These are phyloP conservation scores for Istiophorus platypterus DNA, from an alignment of 2,113 vertebrate species.

Conservation along the genomic window DNA sequence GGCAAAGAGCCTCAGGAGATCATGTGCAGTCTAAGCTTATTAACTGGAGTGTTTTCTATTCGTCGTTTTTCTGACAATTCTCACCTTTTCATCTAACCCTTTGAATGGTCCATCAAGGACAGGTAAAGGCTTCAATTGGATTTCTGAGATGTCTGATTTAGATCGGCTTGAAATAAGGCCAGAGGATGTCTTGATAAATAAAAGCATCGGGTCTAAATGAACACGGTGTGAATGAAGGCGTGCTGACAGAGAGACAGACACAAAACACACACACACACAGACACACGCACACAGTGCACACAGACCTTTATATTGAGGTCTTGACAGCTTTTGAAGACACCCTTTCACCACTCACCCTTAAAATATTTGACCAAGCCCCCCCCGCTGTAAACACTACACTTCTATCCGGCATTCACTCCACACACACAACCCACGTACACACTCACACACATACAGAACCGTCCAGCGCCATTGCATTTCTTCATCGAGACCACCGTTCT, in stretches of 20 bases:
- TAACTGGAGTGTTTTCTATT: background rate
- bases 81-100: conserved; percentile 26
- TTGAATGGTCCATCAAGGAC: conserved; percentile 45
- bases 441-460: conserved; percentile 4
- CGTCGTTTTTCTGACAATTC: conserved; percentile 25
- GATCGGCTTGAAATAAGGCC: conserved; percentile 25
- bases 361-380: conserved; percentile 53
- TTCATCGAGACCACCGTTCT: conserved; percentile 24
- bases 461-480: conserved; percentile 16
- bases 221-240: conserved; percentile 6
- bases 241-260: background rate
- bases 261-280: conserved; percentile 9
- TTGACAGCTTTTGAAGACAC: conserved; percentile 61
- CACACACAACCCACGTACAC: conserved; percentile 14
- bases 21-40: background rate
- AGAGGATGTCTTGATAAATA: conserved; percentile 41
- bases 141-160: conserved; percentile 34
- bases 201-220: conserved; percentile 19
- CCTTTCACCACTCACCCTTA: conserved; percentile 54
- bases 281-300: conserved; percentile 12
- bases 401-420: conserved; percentile 6
- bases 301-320: conserved; percentile 47
- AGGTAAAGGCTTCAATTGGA: conserved; percentile 30
- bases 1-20: background rate
- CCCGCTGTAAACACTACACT: conserved; percentile 37